Percentiles rank a stretch among this genome's conserved stretches.
Conservation (phyloP, 2,113 vertebrate genomes). For the Nerophis ophidion region DNA sequence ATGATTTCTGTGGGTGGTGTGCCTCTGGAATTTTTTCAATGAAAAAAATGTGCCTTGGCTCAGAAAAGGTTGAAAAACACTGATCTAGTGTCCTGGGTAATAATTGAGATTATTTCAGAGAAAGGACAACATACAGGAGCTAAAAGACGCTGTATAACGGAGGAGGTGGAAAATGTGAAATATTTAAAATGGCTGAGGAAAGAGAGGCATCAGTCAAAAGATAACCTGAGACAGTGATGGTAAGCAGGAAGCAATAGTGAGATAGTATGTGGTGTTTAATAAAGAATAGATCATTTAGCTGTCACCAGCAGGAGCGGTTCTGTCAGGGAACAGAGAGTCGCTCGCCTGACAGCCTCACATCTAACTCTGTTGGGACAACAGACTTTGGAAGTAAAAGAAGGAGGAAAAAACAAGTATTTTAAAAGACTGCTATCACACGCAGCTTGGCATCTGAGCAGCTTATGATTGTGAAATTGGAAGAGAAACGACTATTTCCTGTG, state of each 20-base stretch:
- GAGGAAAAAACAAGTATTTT: slow-evolving; percentile 41
- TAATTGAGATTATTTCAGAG: slow-evolving; percentile 1
- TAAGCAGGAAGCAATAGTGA: slow-evolving; percentile 46
- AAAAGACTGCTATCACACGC: slow-evolving; percentile 49
- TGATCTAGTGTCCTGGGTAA: too few relatives aligned
- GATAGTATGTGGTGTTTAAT: slow-evolving; percentile 74
- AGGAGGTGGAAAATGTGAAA: slow-evolving; percentile 11
- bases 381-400: slow-evolving; percentile 41
- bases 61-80: too few relatives aligned
- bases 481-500: slow-evolving; percentile 13
- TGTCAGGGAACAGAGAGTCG: slow-evolving; percentile 48
- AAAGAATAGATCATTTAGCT: slow-evolving; percentile 75
- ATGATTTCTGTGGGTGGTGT: too few relatives aligned
- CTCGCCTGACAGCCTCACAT: slow-evolving; percentile 52
- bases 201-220: slow-evolving; percentile 54
- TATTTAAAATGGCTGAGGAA: slow-evolving; percentile 41
- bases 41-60: too few relatives aligned
- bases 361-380: slow-evolving; percentile 51
- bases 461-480: slow-evolving; percentile 38
- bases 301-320: slow-evolving; percentile 66
- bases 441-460: slow-evolving; percentile 38
- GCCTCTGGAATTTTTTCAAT: too few relatives aligned
- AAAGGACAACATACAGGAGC: slow-evolving; percentile 10
- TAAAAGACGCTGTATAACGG: slow-evolving; percentile 15
- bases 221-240: slow-evolving; percentile 54